Conservation (phyloP, 2,888 invertebrate species). For the Lithophane ornitopus region DNA sequence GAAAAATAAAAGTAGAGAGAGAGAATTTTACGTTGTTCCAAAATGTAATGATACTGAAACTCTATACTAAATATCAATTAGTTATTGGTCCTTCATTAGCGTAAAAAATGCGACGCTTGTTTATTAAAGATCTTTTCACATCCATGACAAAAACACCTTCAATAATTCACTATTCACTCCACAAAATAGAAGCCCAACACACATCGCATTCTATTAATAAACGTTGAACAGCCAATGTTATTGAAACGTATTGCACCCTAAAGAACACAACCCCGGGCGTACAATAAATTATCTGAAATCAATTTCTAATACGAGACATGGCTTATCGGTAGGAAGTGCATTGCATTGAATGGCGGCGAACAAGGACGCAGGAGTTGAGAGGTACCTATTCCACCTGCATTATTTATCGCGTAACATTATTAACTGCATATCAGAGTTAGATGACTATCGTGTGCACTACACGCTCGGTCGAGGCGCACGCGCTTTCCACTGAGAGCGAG, state of each 20-base stretch:
- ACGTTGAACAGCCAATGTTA: slow-evolving; percentile 55
- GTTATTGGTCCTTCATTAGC: background rate
- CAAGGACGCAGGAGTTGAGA: slow-evolving; percentile 74
- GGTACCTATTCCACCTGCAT: slow-evolving; percentile 82
- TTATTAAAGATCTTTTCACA: background rate
- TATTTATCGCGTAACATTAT: slow-evolving; percentile 89
- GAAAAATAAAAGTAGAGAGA: too few relatives aligned
- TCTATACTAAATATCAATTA: background rate
- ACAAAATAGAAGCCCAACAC: slow-evolving; percentile 52
- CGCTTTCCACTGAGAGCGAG: slow-evolving; percentile 83
- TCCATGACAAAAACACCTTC: background rate
- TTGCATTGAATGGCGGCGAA: slow-evolving; percentile 76
- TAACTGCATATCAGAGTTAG: slow-evolving; percentile 88
- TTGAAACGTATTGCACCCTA: slow-evolving; percentile 69
- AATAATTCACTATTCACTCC: slow-evolving; percentile 24
- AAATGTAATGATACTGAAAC: too few relatives aligned
- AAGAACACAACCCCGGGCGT: slow-evolving; percentile 66
- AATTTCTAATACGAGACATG: slow-evolving; percentile 80
- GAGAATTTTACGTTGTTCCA: too few relatives aligned
- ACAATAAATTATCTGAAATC: slow-evolving; percentile 78
- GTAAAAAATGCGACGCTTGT: background rate
- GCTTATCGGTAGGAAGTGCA: slow-evolving; percentile 75
- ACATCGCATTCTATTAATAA: slow-evolving; percentile 61
- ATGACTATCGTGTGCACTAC: slow-evolving; percentile 87
- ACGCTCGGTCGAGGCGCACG: slow-evolving; percentile 85